A percentile compares a stretch with the other conserved stretches of the same genome.
Evolutionary conservation across 2,888 invertebrate species (phyloP).

Genomic region (Pasiphila rectangulata): DNA sequence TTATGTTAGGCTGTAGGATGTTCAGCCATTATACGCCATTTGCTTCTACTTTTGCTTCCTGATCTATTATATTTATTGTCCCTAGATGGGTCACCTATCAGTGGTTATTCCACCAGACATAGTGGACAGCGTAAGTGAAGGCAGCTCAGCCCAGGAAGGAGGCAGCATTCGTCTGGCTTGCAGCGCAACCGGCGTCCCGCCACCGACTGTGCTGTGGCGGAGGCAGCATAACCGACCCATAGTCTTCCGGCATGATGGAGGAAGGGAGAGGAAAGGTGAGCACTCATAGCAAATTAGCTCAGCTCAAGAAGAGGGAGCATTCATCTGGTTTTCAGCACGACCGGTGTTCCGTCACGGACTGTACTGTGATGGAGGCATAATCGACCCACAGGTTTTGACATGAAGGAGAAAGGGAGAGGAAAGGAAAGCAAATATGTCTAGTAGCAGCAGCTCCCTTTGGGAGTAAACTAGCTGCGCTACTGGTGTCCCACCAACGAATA

Average conservation of each 20-base stretch:
- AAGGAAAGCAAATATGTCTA: too few species aligned
- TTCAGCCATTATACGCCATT: too few species aligned
- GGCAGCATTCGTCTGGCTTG: conserved; percentile 89
- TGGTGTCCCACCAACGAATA: neutral
- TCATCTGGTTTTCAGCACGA: too few species aligned
- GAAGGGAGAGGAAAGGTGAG: conserved; percentile 87
- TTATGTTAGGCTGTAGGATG: too few species aligned
- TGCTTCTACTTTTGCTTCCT: too few species aligned
- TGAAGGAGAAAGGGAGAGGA: too few species aligned
- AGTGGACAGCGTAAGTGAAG: conserved; percentile 87
- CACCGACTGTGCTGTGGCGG: conserved; percentile 89
- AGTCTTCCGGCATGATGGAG: conserved; percentile 86
- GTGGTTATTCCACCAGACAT: conserved; percentile 95
- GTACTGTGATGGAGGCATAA: neutral
- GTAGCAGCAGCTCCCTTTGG: too few species aligned
- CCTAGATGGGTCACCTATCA: conserved; percentile 91
- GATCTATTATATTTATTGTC: conserved; percentile 7
- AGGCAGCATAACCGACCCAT: conserved; percentile 89
- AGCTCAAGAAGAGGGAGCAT: too few species aligned
- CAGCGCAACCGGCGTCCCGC: conserved; percentile 90
- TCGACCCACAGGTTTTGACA: too few species aligned
- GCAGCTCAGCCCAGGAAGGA: conserved; percentile 89
- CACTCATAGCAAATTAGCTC: too few species aligned
- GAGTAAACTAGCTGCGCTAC: too few species aligned
- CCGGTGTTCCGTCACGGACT: neutral